Conservation (phyloP, 2,888 invertebrate species). For the Apamea monoglypha region DNA sequence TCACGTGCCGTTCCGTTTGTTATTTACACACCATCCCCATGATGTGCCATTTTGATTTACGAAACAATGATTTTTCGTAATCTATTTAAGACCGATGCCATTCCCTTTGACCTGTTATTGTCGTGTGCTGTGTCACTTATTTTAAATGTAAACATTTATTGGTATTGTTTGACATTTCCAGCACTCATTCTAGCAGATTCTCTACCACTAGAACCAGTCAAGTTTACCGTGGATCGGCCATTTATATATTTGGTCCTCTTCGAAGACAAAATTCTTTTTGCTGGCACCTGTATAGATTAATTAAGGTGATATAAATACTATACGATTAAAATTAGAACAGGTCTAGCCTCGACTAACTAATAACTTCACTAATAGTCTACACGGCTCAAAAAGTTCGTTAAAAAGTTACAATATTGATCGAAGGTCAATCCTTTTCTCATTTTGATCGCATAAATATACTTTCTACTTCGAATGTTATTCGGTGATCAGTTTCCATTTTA, state of each 20-base stretch:
- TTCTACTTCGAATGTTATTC: not conserved
- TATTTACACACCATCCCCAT: not conserved
- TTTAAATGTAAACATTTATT: slow-evolving; percentile 16
- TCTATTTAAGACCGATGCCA: not conserved
- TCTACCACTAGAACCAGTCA: slow-evolving; percentile 36
- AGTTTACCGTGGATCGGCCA: slow-evolving; percentile 62
- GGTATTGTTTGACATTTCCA: slow-evolving; percentile 37
- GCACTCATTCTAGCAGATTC: slow-evolving; percentile 14
- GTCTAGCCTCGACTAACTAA: not conserved
- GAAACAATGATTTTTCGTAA: not conserved
- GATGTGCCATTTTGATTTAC: not conserved
- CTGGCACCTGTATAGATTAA: slow-evolving; percentile 49
- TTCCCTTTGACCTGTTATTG: not conserved
- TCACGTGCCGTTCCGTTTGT: not conserved
- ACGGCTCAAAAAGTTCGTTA: not conserved
- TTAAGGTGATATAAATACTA: slow-evolving; percentile 26
- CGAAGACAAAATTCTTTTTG: slow-evolving; percentile 62
- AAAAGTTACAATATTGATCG: not conserved
- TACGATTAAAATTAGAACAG: slow-evolving; percentile 15
- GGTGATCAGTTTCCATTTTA: not conserved
- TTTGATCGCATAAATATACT: slow-evolving; percentile 6
- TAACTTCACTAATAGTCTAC: not conserved
- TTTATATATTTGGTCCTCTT: slow-evolving; percentile 63
- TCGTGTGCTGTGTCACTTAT: not conserved
- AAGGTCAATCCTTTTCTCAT: slow-evolving; percentile 9